Evolutionary conservation across 2,797 vertebrate species (phyloP).

Genomic region (Sitta carolinensis): DNA sequence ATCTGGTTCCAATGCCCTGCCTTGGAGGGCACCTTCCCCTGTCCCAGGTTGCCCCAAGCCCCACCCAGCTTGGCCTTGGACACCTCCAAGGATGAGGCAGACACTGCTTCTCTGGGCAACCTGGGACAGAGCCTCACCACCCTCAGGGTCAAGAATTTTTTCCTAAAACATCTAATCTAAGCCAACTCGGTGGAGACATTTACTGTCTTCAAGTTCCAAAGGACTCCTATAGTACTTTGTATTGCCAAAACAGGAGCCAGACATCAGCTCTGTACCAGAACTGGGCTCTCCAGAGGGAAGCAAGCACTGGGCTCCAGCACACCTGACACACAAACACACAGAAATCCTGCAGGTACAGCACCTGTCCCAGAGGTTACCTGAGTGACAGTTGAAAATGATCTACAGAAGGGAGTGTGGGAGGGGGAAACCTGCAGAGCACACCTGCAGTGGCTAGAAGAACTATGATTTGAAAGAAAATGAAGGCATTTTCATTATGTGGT

Average conservation of each 20-base stretch:
- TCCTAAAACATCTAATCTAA: not conserved
- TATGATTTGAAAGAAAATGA: not conserved
- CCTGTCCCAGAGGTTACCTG: not conserved
- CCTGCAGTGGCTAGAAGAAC: accelerated
- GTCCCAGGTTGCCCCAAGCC: not conserved
- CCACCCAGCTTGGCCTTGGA: not conserved
- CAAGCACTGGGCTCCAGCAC: accelerated
- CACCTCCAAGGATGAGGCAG: not conserved
- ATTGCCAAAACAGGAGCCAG: not conserved
- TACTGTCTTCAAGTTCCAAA: not conserved
- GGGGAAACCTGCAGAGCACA: not conserved
- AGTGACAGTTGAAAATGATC: not conserved
- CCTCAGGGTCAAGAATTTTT: accelerated
- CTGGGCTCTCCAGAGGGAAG: not conserved
- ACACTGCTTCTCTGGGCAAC: not conserved
- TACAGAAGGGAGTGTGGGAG: not conserved
- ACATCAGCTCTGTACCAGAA: not conserved
- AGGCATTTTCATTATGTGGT: not conserved
- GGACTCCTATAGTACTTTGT: not conserved
- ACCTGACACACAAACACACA: accelerated
- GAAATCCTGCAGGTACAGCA: not conserved
- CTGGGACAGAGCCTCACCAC: not conserved
- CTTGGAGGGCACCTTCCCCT: not conserved
- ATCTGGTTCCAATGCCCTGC: not conserved
- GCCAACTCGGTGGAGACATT: not conserved